Evolutionary conservation across 1,140 invertebrate genomes (phyloP).

Genomic region (Drosophila nannoptera): DNA sequence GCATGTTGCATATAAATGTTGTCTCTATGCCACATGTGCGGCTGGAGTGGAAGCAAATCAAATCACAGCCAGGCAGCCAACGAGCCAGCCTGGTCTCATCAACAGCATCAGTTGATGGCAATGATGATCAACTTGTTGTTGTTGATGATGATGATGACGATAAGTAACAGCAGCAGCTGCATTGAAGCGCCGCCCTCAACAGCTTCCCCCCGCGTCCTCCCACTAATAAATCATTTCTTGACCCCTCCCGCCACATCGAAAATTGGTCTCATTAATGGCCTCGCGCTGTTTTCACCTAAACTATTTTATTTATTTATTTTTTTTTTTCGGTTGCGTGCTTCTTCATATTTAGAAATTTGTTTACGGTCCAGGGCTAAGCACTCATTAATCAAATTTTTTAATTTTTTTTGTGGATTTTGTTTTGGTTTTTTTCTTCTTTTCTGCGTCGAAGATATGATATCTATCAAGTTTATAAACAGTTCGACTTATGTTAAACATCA

Average conservation of each 20-base stretch:
- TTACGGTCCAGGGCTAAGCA: conserved; percentile 28
- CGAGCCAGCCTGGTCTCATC: conserved; percentile 41
- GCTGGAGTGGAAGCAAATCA: conserved; percentile 55
- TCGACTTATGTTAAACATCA: conserved; percentile 75
- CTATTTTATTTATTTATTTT: conserved; percentile 41
- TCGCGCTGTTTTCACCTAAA: conserved; percentile 64
- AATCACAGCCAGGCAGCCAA: conserved; percentile 64
- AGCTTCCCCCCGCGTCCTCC: conserved; percentile 14
- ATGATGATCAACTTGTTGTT: conserved; percentile 29
- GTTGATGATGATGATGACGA: conserved; percentile 39
- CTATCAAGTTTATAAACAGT: conserved; percentile 71
- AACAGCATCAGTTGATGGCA: conserved; percentile 48
- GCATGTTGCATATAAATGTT: conserved; percentile 75
- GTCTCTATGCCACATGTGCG: conserved; percentile 29
- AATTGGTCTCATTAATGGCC: conserved; percentile 69
- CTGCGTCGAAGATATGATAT: conserved; percentile 47
- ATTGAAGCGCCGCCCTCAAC: conserved; percentile 19
- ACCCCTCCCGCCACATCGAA: conserved; percentile 34
- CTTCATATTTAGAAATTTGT: conserved; percentile 22
- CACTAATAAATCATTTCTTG: conserved; percentile 75
- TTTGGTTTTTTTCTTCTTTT: background rate
- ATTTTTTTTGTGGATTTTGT: no score
- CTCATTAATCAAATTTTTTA: conserved; percentile 68
- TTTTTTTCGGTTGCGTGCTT: conserved; percentile 20
- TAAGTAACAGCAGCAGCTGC: conserved; percentile 28